Conservation (phyloP, 2,888 invertebrate species). For the Stenoptilia bipunctidactyla region DNA sequence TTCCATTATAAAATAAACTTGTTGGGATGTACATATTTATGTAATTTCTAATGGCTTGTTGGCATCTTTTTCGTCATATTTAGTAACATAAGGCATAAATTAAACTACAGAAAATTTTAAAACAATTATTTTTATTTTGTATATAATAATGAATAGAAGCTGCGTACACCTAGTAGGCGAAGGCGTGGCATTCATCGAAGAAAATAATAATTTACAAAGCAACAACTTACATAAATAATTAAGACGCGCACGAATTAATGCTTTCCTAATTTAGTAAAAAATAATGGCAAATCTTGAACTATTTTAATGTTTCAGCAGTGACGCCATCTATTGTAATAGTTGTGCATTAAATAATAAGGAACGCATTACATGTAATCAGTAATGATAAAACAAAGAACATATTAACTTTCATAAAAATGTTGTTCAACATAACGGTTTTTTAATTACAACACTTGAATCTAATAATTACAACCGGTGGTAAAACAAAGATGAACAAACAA, state of each 20-base stretch:
- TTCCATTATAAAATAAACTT: slow-evolving; percentile 10
- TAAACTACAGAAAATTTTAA: slow-evolving; percentile 34
- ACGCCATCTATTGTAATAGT: too few species aligned
- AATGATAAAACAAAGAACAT: too few species aligned
- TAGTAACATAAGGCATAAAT: slow-evolving; percentile 16
- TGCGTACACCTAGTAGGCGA: slow-evolving; percentile 49
- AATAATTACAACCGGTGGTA: slow-evolving; percentile 22
- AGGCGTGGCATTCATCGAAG: slow-evolving; percentile 24
- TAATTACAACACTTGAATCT: neutral
- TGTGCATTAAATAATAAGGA: too few species aligned
- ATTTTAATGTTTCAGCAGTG: too few species aligned
- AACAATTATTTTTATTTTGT: slow-evolving; percentile 67
- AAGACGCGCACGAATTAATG: neutral
- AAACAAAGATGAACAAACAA: slow-evolving; percentile 22
- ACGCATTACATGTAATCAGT: too few species aligned
- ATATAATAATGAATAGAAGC: slow-evolving; percentile 62
- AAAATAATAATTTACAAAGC: slow-evolving; percentile 1
- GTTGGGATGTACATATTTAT: neutral
- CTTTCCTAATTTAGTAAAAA: neutral
- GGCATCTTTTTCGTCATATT: neutral
- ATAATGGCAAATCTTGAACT: neutral
- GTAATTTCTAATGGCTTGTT: neutral
- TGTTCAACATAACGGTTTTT: too few species aligned
- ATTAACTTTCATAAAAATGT: too few species aligned
- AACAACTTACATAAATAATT: slow-evolving; percentile 1